phyloP scores from a whole-genome alignment of 2,888 invertebrate genomes.

The Troides helena region DNA sequence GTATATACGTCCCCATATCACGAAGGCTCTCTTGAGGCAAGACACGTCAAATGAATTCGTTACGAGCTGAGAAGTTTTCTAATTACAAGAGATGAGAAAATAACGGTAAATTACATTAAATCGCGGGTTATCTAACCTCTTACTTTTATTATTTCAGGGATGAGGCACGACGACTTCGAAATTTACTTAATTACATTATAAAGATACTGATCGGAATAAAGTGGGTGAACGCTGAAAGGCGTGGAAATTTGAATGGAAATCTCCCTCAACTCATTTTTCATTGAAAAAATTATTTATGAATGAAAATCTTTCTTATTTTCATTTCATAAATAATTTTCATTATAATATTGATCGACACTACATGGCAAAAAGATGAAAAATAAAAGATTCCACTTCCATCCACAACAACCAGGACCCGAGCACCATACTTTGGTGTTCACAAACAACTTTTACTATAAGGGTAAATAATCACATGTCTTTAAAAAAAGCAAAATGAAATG shows the following conservation, averaged over 20 bases:
- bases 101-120: conserved; percentile 61
- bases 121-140: conserved; percentile 60
- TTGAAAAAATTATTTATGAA: not conserved
- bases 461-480: too few relatives aligned
- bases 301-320: not conserved
- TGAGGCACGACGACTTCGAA: conserved; percentile 60
- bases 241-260: conserved; percentile 36
- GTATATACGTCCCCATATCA: not conserved
- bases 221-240: conserved; percentile 40
- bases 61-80: conserved; percentile 49
- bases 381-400: not conserved
- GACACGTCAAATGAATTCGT: conserved; percentile 48
- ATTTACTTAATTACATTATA: conserved; percentile 70
- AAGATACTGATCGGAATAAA: conserved; percentile 66
- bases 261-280: conserved; percentile 18
- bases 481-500: too few relatives aligned
- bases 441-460: not conserved
- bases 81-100: conserved; percentile 58
- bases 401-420: not conserved
- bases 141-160: conserved; percentile 62
- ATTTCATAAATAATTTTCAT: not conserved
- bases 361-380: not conserved
- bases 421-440: not conserved
- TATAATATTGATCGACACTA: not conserved
- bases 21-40: conserved; percentile 33